Base-by-base conservation (phyloP, 2,113 vertebrate genomes). In the Rutilus rutilus region DNA sequence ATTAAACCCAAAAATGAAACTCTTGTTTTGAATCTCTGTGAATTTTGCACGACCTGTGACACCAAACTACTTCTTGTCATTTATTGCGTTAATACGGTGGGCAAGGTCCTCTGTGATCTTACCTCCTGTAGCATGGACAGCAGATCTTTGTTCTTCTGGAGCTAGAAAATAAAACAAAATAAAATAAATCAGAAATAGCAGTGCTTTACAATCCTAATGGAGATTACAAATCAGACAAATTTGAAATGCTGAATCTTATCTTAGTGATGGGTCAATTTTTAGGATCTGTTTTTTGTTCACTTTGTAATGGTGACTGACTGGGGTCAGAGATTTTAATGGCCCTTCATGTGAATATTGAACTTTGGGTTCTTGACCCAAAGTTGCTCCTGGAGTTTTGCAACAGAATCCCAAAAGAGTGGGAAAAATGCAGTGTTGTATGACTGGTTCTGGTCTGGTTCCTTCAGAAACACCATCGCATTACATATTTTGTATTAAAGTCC, bases 111-210 rank as follows among this genome's bases (percentile, higher is more conserved):
- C 23, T 11, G 25, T 27, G 73, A 9, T 86, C 92, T 62, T 92
- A 96, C 95, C 94, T 94, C 93, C 30, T 94, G 93, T 1, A 95
- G 90, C 92, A 94, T 92, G 64, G 93, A 92, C 3, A 95, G 82
- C 86, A 93, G 92, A 86, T 95, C 93, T 89, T 94, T 95, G 87
- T 94, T 93, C 87, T 94, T 96, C 90, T 95, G 93, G 74, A 95
- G 90, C 91, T 95, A 89, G 54, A 89, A 89, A 42, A 85, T 39
- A 86, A n/a, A 78, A 78, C 39, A 64, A 15, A 85, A 47, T 1
- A 39, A n/a, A 62, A 54, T 78, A 33, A 12, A 69, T 67, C 47
- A 85, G 33, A 71, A n/a, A 6, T 42, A 71, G 60, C 15, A 42
- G 39, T 45, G 78, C 2, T 3, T 17, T 79, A 23, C 64, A 27